These are phyloP conservation scores for Blastobasis adustella DNA, from an alignment of 2,888 invertebrate genomes.

Conservation along the genomic window DNA sequence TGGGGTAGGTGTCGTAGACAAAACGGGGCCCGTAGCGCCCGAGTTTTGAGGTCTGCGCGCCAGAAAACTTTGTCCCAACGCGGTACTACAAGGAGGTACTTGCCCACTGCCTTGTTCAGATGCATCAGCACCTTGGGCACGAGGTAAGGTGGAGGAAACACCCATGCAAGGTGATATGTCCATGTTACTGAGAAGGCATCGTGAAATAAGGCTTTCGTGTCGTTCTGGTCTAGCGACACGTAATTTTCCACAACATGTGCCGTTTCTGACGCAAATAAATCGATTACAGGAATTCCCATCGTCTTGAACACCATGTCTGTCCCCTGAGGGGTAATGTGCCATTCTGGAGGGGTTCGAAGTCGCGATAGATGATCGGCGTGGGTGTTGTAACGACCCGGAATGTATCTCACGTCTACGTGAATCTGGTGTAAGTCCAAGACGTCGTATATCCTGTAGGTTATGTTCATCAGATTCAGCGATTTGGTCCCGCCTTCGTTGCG, in stretches of 20 bases:
- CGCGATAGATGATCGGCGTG: conserved; percentile 17
- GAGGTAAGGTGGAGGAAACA: conserved; percentile 12
- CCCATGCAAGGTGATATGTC: conserved; percentile 11
- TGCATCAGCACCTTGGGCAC: conserved; percentile 11
- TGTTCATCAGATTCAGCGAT: conserved; percentile 6
- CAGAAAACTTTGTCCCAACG: conserved; percentile 22
- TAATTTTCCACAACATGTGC: conserved; percentile 9
- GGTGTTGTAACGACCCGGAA: conserved; percentile 25
- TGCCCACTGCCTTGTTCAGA: conserved; percentile 8
- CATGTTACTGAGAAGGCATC: conserved; percentile 11
- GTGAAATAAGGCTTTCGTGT: conserved; percentile 7
- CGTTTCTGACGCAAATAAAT: conserved; percentile 2
- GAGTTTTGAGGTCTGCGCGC: conserved; percentile 18
- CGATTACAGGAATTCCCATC: conserved; percentile 3
- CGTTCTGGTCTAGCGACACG: conserved; percentile 9
- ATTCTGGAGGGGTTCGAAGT: neutral
- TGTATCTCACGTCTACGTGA: conserved; percentile 12
- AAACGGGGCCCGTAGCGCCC: conserved; percentile 12
- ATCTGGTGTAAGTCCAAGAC: conserved; percentile 11
- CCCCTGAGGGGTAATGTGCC: neutral
- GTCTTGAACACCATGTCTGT: neutral
- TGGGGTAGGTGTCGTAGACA: conserved; percentile 8
- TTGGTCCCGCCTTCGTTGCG: conserved; percentile 22
- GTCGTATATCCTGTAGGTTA: conserved; percentile 9
- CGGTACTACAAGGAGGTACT: conserved; percentile 14